phyloP scores from a whole-genome alignment of 37 sponge, comb jelly and placozoan genomes.

The Spongilla lacustris region DNA sequence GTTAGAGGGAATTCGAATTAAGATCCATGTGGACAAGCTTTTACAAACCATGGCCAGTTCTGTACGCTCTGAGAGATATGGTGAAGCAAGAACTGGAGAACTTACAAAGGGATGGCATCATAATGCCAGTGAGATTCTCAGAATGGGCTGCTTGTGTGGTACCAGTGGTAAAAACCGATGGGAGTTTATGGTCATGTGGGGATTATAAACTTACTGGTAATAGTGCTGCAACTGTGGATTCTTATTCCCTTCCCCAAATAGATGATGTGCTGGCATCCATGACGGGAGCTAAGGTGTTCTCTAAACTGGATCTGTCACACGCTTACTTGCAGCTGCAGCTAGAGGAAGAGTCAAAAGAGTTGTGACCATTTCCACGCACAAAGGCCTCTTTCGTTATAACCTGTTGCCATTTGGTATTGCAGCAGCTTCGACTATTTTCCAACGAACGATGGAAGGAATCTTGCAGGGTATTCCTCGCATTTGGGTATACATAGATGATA shows the following conservation, averaged over 20 bases:
- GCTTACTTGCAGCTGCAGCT: conserved; percentile 17
- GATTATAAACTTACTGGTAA: conserved; percentile 49
- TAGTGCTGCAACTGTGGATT: conserved; percentile 17
- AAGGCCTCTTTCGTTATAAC: conserved; percentile 28
- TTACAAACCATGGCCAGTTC: conserved; percentile 16
- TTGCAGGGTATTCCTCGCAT: conserved; percentile 17
- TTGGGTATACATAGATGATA: conserved; percentile 6
- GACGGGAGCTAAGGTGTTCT: conserved; percentile 27
- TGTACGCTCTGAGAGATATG: conserved; percentile 1
- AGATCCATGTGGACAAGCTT: conserved; percentile 6
- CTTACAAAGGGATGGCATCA: conserved; percentile 15
- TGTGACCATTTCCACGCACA: conserved; percentile 13
- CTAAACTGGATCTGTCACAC: conserved; percentile 35
- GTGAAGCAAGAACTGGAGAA: conserved; percentile 10
- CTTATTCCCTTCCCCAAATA: conserved; percentile 33
- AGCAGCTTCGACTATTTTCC: conserved; percentile 21
- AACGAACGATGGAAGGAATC: conserved; percentile 3
- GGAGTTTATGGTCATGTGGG: conserved; percentile 22
- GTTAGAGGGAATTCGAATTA: background rate
- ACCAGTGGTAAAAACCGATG: conserved; percentile 31
- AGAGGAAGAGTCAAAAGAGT: conserved; percentile 1
- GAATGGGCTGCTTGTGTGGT: conserved; percentile 46
- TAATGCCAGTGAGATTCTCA: conserved; percentile 18
- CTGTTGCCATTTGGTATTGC: conserved; percentile 32
- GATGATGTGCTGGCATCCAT: conserved; percentile 35